A percentile compares a stretch with the other conserved stretches of the same genome.
Conservation (phyloP, 2,113 vertebrate genomes). For the Nothoprocta perdicaria region DNA sequence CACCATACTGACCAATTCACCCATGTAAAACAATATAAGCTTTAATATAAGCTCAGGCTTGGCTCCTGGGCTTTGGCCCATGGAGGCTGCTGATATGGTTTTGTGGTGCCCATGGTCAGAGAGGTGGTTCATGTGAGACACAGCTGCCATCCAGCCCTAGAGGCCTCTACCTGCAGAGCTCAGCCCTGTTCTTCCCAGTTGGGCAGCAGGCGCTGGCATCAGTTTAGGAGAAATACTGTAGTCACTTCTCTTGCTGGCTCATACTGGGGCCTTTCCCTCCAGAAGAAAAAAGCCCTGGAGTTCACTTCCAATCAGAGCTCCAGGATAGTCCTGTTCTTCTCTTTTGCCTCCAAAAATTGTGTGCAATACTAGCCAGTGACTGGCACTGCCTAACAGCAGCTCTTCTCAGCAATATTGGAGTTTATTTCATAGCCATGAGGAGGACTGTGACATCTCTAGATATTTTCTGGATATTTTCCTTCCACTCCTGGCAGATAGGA, state of each 20-base stretch:
- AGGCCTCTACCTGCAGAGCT: neutral
- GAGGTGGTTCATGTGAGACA: fast-evolving
- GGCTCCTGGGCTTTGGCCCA: neutral
- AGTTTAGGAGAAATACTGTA: neutral
- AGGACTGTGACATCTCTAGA: neutral
- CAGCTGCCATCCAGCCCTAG: fast-evolving
- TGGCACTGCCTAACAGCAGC: neutral
- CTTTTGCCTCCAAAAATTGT: neutral
- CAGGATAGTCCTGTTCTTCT: neutral
- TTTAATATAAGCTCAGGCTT: neutral
- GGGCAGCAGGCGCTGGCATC: neutral
- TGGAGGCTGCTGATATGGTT: neutral
- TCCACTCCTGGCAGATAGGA: neutral
- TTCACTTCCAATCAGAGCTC: neutral
- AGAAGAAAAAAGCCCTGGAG: neutral
- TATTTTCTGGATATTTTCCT: neutral
- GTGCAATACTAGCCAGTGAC: neutral
- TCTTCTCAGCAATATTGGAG: neutral
- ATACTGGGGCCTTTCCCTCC: neutral
- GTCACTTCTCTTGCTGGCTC: neutral
- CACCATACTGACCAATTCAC: neutral
- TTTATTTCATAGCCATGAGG: neutral
- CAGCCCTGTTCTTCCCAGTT: neutral
- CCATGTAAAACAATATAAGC: neutral
- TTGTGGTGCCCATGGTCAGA: neutral